A percentile compares a stretch with the other conserved stretches of the same genome.
Evolutionary conservation across 2,113 vertebrate species (phyloP).

Genomic region (Epinephelus lanceolatus): DNA sequence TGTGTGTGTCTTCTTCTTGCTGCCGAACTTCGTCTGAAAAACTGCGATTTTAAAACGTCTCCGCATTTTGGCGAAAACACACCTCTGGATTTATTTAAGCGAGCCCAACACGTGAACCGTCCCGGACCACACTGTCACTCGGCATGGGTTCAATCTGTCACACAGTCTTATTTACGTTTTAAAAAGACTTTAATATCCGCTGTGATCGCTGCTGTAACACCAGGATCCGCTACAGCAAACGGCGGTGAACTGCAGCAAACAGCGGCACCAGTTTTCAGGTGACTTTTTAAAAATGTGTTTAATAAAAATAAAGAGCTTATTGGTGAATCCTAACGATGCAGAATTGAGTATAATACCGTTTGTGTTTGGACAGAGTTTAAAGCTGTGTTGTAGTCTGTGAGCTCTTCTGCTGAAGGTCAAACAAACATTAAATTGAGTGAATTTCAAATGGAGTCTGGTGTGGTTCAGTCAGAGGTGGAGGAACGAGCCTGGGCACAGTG

Average conservation of each 20-base stretch:
- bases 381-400: fast-evolving
- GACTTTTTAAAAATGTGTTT: too few relatives aligned
- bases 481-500: too few relatives aligned
- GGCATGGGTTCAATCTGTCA: neutral
- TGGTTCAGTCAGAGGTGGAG: too few relatives aligned
- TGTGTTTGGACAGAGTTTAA: neutral
- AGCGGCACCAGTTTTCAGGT: neutral
- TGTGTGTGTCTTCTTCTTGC: too few relatives aligned
- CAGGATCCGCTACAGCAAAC: neutral
- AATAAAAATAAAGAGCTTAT: neutral
- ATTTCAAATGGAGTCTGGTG: neutral
- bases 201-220: neutral
- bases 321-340: neutral
- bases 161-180: neutral
- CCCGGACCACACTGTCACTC: fast-evolving
- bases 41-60: fast-evolving
- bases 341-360: neutral
- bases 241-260: neutral
- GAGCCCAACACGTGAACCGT: fast-evolving
- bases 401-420: neutral
- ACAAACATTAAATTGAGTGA: neutral
- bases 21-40: neutral
- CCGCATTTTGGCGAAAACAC: fast-evolving
- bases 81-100: fast-evolving
- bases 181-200: neutral